Conservation (phyloP, 2,113 vertebrate species). For the Percopsis transmontana region DNA sequence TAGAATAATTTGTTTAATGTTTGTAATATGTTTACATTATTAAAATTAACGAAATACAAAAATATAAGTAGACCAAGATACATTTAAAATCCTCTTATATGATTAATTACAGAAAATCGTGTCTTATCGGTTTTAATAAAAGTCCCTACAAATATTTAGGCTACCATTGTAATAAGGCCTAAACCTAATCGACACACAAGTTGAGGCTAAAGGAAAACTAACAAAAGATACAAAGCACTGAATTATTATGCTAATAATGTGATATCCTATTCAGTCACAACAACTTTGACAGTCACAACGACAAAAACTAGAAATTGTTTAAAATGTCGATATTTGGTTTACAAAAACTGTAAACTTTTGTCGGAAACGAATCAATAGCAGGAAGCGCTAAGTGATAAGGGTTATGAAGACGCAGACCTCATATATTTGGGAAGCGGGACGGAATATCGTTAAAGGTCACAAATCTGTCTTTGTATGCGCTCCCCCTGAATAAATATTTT, state of each 20-base stretch:
- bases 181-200: not conserved
- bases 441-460: conserved; percentile 39
- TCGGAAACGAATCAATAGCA: conserved; percentile 49
- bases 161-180: no score
- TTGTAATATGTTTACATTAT: no score
- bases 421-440: conserved; percentile 42
- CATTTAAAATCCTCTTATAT: no score
- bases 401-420: conserved; percentile 35
- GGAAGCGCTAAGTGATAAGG: conserved; percentile 51
- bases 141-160: no score
- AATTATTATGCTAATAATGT: conserved; percentile 33
- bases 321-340: conserved; percentile 23
- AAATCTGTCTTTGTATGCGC: conserved; percentile 48
- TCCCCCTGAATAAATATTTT: conserved; percentile 62
- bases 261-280: not conserved
- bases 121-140: no score
- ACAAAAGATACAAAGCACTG: conserved; percentile 20
- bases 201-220: not conserved
- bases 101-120: no score
- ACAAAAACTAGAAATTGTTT: conserved; percentile 7
- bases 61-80: no score
- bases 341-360: conserved; percentile 46
- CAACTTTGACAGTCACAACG: not conserved
- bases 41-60: not conserved
- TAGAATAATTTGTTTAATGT: conserved; percentile 2